phyloP scores from a whole-genome alignment of 2,888 invertebrate species.

The Thera obeliscata region DNA sequence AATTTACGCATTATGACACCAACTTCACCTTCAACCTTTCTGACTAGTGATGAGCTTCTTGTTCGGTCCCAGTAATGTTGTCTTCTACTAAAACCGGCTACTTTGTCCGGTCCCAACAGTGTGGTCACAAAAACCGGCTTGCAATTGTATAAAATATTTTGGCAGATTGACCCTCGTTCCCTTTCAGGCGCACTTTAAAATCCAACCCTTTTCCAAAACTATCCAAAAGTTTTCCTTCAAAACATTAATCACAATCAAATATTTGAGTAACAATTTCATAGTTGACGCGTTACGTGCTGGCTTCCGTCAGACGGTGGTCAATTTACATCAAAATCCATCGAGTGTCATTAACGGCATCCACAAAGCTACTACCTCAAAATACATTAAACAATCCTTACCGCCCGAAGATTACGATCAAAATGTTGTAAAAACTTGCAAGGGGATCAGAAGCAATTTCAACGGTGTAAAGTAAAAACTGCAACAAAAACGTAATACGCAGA shows the following conservation, averaged over 20 bases:
- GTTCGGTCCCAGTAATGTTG: no score
- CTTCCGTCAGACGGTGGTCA: conserved; percentile 68
- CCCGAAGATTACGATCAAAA: conserved; percentile 54
- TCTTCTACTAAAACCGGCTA: no score
- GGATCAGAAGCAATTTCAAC: conserved; percentile 41
- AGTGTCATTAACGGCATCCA: conserved; percentile 74
- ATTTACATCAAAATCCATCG: conserved; percentile 81
- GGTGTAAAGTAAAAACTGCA: conserved; percentile 76
- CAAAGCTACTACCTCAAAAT: conserved; percentile 40
- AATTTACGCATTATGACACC: no score
- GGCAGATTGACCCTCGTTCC: no score
- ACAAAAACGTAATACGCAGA: conserved; percentile 70
- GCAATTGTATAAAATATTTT: no score
- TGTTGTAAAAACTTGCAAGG: conserved; percentile 42
- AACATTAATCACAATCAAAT: conserved; percentile 80
- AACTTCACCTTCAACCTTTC: no score
- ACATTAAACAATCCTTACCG: conserved; percentile 47
- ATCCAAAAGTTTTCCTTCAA: conserved; percentile 6
- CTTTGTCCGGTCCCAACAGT: no score
- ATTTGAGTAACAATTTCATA: conserved; percentile 79
- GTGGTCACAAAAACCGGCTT: no score
- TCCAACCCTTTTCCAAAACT: not conserved
- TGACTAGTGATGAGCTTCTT: no score
- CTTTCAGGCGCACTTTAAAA: no score
- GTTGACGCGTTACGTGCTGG: conserved; percentile 80